Evolutionary conservation across 2,113 vertebrate genomes (phyloP).

Genomic region (Zosterops pallidus): DNA sequence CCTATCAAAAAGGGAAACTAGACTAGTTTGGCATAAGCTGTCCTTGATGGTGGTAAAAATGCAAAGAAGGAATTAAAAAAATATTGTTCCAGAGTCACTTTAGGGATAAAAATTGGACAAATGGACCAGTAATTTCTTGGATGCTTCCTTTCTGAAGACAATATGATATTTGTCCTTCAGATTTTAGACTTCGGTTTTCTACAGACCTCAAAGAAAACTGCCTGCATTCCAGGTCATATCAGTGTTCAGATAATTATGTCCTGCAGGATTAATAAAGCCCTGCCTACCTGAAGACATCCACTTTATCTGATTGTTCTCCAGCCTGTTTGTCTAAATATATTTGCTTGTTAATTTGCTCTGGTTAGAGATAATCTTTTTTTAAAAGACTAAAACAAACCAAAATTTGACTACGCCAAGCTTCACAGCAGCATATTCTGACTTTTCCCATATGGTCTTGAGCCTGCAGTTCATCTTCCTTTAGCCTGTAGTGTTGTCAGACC

Average conservation of each 20-base stretch:
- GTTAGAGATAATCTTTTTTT: not conserved
- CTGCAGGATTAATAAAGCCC: not conserved
- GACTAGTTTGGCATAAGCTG: not conserved
- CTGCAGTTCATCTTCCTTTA: not conserved
- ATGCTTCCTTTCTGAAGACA: not conserved
- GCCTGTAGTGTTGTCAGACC: not conserved
- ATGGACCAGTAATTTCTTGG: not conserved
- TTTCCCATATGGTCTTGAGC: not conserved
- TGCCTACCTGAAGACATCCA: not conserved
- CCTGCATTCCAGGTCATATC: not conserved
- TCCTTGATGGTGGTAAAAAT: not conserved
- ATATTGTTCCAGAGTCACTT: not conserved
- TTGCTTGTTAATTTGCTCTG: not conserved
- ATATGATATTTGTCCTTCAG: not conserved
- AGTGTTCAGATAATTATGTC: rapidly evolving
- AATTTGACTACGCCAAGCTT: not conserved
- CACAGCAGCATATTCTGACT: not conserved
- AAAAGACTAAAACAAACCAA: not conserved
- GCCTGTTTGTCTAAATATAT: not conserved
- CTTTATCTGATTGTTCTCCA: not conserved
- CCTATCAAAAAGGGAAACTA: not conserved
- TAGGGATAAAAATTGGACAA: not conserved
- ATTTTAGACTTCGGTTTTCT: not conserved
- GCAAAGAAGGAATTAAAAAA: not conserved
- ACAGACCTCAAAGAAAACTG: not conserved